Base-by-base conservation (phyloP, 1,140 invertebrate species). In the Oreohelix idahoensis region DNA sequence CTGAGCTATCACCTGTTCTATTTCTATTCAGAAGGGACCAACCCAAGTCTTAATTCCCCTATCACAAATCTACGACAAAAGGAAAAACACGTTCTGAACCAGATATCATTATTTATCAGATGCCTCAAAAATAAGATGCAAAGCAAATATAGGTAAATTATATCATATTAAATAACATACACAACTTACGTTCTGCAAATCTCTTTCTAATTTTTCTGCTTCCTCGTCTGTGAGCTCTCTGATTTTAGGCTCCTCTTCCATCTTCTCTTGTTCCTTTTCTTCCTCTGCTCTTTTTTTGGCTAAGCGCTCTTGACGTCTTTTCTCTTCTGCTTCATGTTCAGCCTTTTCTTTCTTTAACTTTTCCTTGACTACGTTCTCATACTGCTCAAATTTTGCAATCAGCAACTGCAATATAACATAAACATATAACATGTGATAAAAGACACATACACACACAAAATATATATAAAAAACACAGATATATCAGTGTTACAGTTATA, bases 141-240 rank as follows among this genome's bases (percentile, higher is more conserved):
- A n/a, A n/a, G n/a, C n/a, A n/a, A n/a, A n/a, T n/a, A n/a, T n/a
- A n/a, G n/a, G n/a, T n/a, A n/a, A n/a, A n/a, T n/a, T n/a, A n/a
- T n/a, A n/a, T n/a, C n/a, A n/a, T n/a, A n/a, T n/a, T 49, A 58
- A 29, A 36, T 71, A 8, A 35, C 10, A 10, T 39, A 36, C 32
- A 71, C 32, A n/a, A 39, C 51, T 49, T 73, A 90, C 89, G 83
- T 88, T 73, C 49, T 97, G 94, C 83, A 98, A 93, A 93, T 98
- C 96, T 89, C 96, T 94, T 91, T 98, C 95, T 81, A 99, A 93
- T 91, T 95, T 94, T 71, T 94, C 95, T 78, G 97, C 97, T 92
- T 99, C 96, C 92, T 97, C 97, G 85, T 99, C 97, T 17, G 96
- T 98, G 20, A 99, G 92, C 94, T 99, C 98, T 86, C 95, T 95